Evolutionary conservation across 2,113 vertebrate species (phyloP).

Genomic region (Phainopepla nitens): DNA sequence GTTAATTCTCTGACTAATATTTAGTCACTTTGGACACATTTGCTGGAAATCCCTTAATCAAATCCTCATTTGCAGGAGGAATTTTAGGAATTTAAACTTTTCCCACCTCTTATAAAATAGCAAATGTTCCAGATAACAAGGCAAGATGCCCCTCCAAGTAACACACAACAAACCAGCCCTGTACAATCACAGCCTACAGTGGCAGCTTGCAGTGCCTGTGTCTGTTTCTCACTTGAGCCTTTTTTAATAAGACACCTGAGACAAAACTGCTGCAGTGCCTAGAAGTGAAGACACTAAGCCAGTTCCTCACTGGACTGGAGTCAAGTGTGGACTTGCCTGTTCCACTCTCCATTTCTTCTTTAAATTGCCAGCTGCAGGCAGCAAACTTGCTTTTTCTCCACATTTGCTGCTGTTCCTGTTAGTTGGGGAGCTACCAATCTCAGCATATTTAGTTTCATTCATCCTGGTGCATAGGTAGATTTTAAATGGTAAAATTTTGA

Average conservation of each 20-base stretch:
- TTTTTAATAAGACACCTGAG: background rate
- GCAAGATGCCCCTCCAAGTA: background rate
- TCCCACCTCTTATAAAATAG: background rate
- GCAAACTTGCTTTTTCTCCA: background rate
- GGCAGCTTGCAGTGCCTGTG: accelerated
- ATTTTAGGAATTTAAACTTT: background rate
- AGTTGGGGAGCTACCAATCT: background rate
- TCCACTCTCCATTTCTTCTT: background rate
- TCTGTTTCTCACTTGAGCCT: background rate
- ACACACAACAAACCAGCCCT: background rate
- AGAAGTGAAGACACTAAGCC: background rate
- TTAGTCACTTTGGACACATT: background rate
- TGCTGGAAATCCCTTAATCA: background rate
- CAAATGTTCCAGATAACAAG: background rate
- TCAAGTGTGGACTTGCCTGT: background rate
- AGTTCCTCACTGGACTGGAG: background rate
- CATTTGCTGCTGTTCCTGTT: background rate
- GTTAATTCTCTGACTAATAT: background rate
- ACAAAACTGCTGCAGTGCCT: background rate
- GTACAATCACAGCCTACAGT: background rate
- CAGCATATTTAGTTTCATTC: background rate
- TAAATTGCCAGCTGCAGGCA: background rate
- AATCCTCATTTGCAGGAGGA: background rate
- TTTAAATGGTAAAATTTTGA: background rate
- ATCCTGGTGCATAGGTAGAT: background rate